These are phyloP conservation scores for Branchinecta lynchi DNA, from an alignment of 1,140 invertebrate genomes.

Conservation along the genomic window DNA sequence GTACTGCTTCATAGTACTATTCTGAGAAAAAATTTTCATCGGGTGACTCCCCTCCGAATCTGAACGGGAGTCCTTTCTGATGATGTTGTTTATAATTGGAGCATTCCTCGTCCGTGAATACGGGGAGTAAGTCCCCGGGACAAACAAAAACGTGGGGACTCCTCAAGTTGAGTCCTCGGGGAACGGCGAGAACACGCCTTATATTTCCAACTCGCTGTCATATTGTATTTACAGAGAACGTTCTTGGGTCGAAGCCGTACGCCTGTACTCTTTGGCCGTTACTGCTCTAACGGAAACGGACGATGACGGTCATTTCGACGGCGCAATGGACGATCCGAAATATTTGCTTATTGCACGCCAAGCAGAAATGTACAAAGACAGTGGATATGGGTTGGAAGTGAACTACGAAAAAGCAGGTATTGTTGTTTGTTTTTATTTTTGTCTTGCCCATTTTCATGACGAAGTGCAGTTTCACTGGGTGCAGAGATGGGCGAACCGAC, in stretches of 20 bases:
- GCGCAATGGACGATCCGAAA: slow-evolving; percentile 30
- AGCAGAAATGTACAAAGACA: slow-evolving; percentile 36
- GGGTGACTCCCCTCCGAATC: too few relatives aligned
- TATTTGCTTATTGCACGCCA: slow-evolving; percentile 36
- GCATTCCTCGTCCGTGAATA: too few relatives aligned
- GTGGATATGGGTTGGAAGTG: slow-evolving; percentile 34
- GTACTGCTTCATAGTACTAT: too few relatives aligned
- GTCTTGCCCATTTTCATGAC: not conserved
- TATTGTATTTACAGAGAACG: slow-evolving; percentile 26
- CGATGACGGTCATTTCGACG: slow-evolving; percentile 35
- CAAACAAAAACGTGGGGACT: too few relatives aligned
- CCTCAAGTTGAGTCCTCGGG: too few relatives aligned
- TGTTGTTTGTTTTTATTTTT: not conserved
- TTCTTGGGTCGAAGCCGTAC: slow-evolving; percentile 33
- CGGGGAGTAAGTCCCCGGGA: too few relatives aligned
- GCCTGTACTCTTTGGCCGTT: slow-evolving; percentile 35
- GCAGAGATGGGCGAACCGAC: too few relatives aligned
- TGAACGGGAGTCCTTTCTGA: too few relatives aligned
- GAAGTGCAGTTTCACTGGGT: too few relatives aligned
- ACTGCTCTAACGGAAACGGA: slow-evolving; percentile 31
- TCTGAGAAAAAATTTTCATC: too few relatives aligned
- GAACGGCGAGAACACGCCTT: too few relatives aligned
- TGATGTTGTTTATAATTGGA: too few relatives aligned
- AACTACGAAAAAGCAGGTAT: slow-evolving; percentile 35
- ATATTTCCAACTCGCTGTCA: not conserved